Conservation (phyloP, 1,140 invertebrate species). For the Chrysopa pallens region DNA sequence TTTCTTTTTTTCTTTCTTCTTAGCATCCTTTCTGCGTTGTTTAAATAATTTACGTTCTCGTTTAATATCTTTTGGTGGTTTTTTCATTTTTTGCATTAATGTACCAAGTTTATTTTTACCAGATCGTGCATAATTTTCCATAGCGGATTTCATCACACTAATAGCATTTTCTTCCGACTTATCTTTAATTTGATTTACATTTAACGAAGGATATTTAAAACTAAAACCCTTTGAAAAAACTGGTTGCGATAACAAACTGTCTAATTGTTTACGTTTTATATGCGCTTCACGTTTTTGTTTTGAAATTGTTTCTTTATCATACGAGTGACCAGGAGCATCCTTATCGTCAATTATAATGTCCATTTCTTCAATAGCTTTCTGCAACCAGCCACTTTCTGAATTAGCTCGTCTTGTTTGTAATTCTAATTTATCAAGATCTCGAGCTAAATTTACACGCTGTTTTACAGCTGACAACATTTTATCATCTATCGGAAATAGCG, state of each 20-base stretch:
- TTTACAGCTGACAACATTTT: slow-evolving; percentile 45
- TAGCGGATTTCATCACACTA: slow-evolving; percentile 33
- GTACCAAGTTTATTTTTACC: not conserved
- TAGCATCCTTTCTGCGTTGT: too few species aligned
- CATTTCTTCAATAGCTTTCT: slow-evolving; percentile 66
- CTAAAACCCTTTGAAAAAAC: slow-evolving; percentile 48
- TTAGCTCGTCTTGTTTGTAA: slow-evolving; percentile 45
- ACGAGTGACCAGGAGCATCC: slow-evolving; percentile 2
- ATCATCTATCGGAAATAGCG: slow-evolving; percentile 61
- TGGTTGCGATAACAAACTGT: slow-evolving; percentile 34
- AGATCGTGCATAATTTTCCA: slow-evolving; percentile 12
- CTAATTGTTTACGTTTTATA: slow-evolving; percentile 34
- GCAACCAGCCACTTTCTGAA: slow-evolving; percentile 62
- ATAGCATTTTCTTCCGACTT: slow-evolving; percentile 24
- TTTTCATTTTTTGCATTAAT: too few species aligned
- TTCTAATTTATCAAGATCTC: slow-evolving; percentile 59
- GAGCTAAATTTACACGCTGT: slow-evolving; percentile 53
- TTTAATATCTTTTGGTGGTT: too few species aligned
- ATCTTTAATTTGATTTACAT: slow-evolving; percentile 11
- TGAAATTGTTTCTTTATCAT: slow-evolving; percentile 21
- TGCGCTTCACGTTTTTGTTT: slow-evolving; percentile 23
- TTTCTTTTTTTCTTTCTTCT: too few species aligned
- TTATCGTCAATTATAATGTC: slow-evolving; percentile 72
- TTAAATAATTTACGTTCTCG: too few species aligned
- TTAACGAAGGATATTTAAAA: slow-evolving; percentile 41